Evolutionary conservation across 2,888 invertebrate species (phyloP).

Genomic region (Dolichomitus sp.): DNA sequence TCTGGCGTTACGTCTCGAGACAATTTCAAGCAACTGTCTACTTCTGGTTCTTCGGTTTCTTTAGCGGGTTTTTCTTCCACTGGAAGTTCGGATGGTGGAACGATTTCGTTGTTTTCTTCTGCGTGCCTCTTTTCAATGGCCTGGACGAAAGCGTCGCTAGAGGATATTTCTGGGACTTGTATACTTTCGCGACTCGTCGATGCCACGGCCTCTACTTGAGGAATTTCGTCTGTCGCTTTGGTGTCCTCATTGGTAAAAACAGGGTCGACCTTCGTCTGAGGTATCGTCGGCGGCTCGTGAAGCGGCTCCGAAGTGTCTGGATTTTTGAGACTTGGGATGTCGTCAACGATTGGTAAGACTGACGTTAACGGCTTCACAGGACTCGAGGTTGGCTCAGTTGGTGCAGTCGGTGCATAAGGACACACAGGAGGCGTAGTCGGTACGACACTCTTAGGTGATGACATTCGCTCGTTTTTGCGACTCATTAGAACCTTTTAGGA

Average conservation of each 20-base stretch:
- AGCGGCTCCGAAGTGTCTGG: conserved; percentile 46
- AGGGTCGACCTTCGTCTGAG: conserved; percentile 10
- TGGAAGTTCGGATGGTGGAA: neutral
- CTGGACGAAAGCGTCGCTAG: conserved; percentile 75
- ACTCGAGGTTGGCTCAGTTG: conserved; percentile 35
- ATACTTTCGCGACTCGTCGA: conserved; percentile 72
- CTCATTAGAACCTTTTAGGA: conserved; percentile 77
- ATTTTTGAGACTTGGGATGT: conserved; percentile 41
- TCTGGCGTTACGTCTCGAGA: neutral
- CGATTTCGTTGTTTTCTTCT: conserved; percentile 23
- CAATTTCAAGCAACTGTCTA: conserved; percentile 7
- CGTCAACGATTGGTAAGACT: conserved; percentile 14
- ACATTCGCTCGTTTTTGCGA: conserved; percentile 77
- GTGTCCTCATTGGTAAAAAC: neutral
- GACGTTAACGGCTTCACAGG: conserved; percentile 5
- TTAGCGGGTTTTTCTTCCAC: neutral
- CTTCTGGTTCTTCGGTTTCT: neutral
- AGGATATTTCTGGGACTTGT: conserved; percentile 81
- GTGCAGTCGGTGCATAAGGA: conserved; percentile 39
- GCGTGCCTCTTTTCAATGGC: conserved; percentile 4
- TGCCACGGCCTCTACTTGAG: neutral
- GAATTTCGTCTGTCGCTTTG: neutral
- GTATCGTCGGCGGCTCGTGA: conserved; percentile 25
- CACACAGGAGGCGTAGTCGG: conserved; percentile 31
- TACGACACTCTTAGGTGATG: conserved; percentile 64